These are phyloP conservation scores for Ia io DNA, from an alignment of 2,113 vertebrate species.

Conservation along the genomic window DNA sequence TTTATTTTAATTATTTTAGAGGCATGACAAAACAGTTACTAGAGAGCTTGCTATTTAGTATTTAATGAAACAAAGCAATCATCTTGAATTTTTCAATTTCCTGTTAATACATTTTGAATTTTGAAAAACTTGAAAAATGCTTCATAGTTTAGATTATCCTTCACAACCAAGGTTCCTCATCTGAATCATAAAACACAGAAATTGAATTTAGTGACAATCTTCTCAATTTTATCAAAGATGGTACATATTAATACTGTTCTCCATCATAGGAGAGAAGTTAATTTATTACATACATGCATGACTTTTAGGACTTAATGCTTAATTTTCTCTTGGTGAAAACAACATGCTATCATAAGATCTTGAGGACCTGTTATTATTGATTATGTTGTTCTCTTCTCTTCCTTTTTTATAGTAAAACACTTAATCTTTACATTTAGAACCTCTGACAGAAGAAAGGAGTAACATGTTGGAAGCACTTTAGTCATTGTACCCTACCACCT, in stretches of 20 bases:
- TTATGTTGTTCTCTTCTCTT: conserved; percentile 30
- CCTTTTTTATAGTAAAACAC: conserved; percentile 31
- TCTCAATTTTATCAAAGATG: conserved; percentile 4
- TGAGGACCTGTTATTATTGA: conserved; percentile 7
- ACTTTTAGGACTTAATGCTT: background rate
- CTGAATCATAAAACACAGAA: conserved; percentile 44
- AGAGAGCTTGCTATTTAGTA: conserved; percentile 4
- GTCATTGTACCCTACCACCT: background rate
- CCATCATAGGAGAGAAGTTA: background rate
- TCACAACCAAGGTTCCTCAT: conserved; percentile 11
- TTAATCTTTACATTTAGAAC: conserved; percentile 15
- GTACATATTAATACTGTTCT: background rate
- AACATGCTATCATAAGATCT: conserved; percentile 31
- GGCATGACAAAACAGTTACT: background rate
- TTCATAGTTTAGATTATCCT: conserved; percentile 50
- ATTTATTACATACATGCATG: background rate
- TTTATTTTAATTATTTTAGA: conserved; percentile 63
- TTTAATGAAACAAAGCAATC: conserved; percentile 55
- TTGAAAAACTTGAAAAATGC: conserved; percentile 57
- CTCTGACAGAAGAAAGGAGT: background rate
- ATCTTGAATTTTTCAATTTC: conserved; percentile 54
- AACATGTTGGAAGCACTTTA: background rate
- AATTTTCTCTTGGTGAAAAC: background rate
- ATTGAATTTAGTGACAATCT: background rate
- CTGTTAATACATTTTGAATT: conserved; percentile 55